A percentile compares a stretch with the other conserved stretches of the same genome.
These are phyloP conservation scores for Hoplostethus mediterraneus DNA, from an alignment of 2,797 vertebrate species.

Conservation along the genomic window DNA sequence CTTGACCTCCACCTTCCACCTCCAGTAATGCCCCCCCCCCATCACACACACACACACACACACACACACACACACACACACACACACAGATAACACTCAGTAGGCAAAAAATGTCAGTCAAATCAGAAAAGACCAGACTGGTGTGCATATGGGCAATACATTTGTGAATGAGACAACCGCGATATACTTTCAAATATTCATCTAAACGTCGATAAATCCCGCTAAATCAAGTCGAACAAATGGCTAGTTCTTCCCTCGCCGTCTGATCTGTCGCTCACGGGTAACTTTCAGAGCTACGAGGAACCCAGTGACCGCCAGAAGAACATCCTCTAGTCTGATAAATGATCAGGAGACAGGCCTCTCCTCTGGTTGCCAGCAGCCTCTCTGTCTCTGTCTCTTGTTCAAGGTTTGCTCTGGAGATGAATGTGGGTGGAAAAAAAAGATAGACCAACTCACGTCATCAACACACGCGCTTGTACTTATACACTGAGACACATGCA, in stretches of 20 bases:
- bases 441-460: not conserved
- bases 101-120: not conserved
- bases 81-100: not conserved
- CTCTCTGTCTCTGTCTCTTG: constrained; percentile 22
- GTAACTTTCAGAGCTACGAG: too few species aligned
- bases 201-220: too few species aligned
- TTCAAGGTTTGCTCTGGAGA: constrained; percentile 17
- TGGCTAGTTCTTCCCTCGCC: too few species aligned
- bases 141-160: not conserved
- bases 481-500: not conserved
- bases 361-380: not conserved
- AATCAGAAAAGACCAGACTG: not conserved
- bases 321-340: not conserved
- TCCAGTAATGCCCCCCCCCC: not conserved
- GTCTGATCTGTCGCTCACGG: too few species aligned
- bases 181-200: too few species aligned
- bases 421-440: not conserved
- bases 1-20: constrained; percentile 36
- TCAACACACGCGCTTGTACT: not conserved
- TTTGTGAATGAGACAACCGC: not conserved
- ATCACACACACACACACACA: not conserved
- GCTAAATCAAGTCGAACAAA: too few species aligned
- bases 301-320: too few species aligned
- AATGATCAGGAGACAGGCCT: not conserved
- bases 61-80: not conserved